Base-by-base conservation (phyloP, 2,113 vertebrate species). In the Notothenia coriiceps region DNA sequence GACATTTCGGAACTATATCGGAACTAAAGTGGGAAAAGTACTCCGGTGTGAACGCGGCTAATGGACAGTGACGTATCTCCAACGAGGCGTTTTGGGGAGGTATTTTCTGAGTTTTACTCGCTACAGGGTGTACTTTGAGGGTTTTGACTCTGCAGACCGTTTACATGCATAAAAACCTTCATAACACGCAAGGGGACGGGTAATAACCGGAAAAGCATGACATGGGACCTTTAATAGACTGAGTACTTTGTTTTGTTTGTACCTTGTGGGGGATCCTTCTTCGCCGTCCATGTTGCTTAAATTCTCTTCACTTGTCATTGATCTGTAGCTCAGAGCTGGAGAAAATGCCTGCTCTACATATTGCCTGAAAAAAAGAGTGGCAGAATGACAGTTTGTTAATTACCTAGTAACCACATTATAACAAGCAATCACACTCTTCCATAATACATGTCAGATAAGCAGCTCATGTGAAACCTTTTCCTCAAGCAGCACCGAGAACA, bases 251-350 rank as follows among this genome's bases (percentile, higher is more conserved):
- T 79, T 25, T 56, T 51, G 20, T 82, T 75, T 74, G 25, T 83
- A 94, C 92, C 85, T 86, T 13, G 90, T 92, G 40, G 10, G 40
- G 9, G 43, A 11, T 56, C 12, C 56, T 7, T 77, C 15, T 11
- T 66, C 44, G 0, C 40, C 46, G 14, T 12, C 8, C 62, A 69
- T 63, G 44, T 13, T 10, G 1, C 11, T 4, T 0, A 11, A 56
- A 2, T 12, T 9, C 0, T 13, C 76, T 6, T 84, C 82, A 56
- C 85, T 92, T 64, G 44, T 64, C 88, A 89, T 80, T 51, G 91
- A 87, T 2, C 43, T 33, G 64, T 92, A 94, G 70, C 86, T 91
- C 54, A 70, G 61, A 70, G 62, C 74, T 63, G 90, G 86, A 74
- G 83, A 1, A 15, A 7, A 17, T 9, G 85, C 86, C 9, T 51